A percentile compares a stretch with the other conserved stretches of the same genome.
Evolutionary conservation across 1,140 invertebrate genomes (phyloP).

Genomic region (Lepeophtheirus salmonis): DNA sequence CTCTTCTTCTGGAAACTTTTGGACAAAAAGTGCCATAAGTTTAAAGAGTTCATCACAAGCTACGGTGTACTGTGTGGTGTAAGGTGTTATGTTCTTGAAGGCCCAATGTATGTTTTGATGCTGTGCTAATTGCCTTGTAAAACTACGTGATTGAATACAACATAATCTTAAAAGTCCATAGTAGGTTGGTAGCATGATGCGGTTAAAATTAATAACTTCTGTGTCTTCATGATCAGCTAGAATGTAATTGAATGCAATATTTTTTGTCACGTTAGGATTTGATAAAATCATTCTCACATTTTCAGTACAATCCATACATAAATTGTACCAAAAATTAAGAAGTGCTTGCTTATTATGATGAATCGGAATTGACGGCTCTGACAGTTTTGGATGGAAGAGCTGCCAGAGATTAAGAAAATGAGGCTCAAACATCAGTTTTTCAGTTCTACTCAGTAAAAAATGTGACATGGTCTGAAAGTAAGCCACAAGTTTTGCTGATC

Average conservation of each 20-base stretch:
- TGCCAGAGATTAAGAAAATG: conserved; percentile 80
- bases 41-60: conserved; percentile 68
- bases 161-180: conserved; percentile 72
- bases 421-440: conserved; percentile 64
- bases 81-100: conserved; percentile 83
- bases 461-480: conserved; percentile 77
- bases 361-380: conserved; percentile 79
- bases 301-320: conserved; percentile 72
- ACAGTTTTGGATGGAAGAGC: conserved; percentile 76
- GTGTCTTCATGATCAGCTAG: conserved; percentile 86
- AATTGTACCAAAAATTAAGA: conserved; percentile 76
- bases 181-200: conserved; percentile 81
- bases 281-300: conserved; percentile 67
- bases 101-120: conserved; percentile 93
- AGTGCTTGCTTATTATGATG: conserved; percentile 88
- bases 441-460: conserved; percentile 64
- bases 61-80: conserved; percentile 70
- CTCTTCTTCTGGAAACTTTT: conserved; percentile 35
- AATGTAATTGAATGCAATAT: conserved; percentile 92
- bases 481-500: conserved; percentile 70
- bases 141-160: conserved; percentile 61
- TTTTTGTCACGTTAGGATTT: conserved; percentile 63
- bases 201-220: conserved; percentile 77
- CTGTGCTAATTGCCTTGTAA: conserved; percentile 61
- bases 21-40: conserved; percentile 61